Base-by-base conservation (phyloP, 2,888 invertebrate genomes). In the Monochamus alternatus region DNA sequence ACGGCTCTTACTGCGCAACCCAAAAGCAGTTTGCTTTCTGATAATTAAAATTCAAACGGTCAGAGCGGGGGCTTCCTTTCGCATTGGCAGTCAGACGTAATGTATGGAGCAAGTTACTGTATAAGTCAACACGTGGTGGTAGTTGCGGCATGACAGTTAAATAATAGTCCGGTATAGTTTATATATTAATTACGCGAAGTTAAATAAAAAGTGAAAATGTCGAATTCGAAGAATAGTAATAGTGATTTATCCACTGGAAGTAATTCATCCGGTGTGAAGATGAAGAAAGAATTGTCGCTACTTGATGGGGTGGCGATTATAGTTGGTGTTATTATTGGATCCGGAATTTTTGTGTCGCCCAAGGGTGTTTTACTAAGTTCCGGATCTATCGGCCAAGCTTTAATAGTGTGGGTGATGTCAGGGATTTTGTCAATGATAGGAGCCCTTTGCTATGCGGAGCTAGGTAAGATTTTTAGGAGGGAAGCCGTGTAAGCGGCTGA, bases 361-460 rank as follows among this genome's bases (percentile, higher is more conserved):
- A 96, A 96, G 88, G 98, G 98, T 80, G 97, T 99, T 2, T 92
- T 99, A 74, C 91, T 93, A 84, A 95, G 97, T 89, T 96, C 97
- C 8, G 96, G 96, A 32, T 96, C 97, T 4, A 95, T 97, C 12
- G 98, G 98, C 80, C 92, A 96, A 47, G 96, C 98, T 0, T 89
- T 98, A 31, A 88, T 95, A 3, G 94, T 98, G 67, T 98, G 98
- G 98, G 91, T 94, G 0, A 88, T 94, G 2, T 97, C 97, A 86
- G 98, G 98, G 3, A 85, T 96, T 8, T 90, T 98, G 62, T 97
- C 98, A 0, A 96, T 97, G 90, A 92, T 98, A 44, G 99, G 99
- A 9, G 98, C 99, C 1, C 89, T 98, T 60, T 98, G 98, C 84
- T 99, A 99, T 88, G 98, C 98, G 5, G 99, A 99, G 91, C 90